Evolutionary conservation across 2,113 vertebrate genomes (phyloP).

Genomic region (Urocolius indicus): DNA sequence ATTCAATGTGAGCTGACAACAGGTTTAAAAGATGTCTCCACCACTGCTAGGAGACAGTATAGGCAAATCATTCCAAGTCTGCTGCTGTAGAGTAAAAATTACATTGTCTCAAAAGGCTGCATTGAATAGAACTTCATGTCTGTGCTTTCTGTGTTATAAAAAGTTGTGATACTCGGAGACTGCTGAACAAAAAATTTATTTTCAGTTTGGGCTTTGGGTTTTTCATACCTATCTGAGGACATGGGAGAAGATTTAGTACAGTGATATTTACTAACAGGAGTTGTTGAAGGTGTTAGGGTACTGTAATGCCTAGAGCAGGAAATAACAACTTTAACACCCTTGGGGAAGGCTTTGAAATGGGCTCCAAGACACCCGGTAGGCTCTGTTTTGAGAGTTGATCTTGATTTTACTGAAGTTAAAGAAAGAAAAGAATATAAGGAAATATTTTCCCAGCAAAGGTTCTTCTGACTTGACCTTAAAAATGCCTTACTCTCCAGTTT

Average conservation of each 20-base stretch:
- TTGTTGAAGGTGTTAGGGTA: not conserved
- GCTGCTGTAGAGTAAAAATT: constrained; percentile 16
- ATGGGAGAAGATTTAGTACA: not conserved
- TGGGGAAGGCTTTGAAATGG: not conserved
- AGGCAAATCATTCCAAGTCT: not conserved
- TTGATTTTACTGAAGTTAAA: not conserved
- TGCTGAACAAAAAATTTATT: not conserved
- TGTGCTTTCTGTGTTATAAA: not conserved
- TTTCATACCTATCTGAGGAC: not conserved
- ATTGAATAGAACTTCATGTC: not conserved
- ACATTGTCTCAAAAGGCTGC: not conserved
- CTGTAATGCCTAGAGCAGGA: not conserved
- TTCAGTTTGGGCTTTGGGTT: no score
- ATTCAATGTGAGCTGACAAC: constrained; percentile 3
- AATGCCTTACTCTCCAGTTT: not conserved
- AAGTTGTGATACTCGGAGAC: not conserved
- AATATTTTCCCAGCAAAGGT: not conserved
- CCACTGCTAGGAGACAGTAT: not conserved
- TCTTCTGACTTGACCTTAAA: not conserved
- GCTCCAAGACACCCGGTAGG: not conserved
- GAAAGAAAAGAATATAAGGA: not conserved
- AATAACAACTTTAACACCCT: not conserved
- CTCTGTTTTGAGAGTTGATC: not conserved
- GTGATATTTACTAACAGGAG: not conserved
- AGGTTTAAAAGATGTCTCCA: constrained; percentile 11